Evolutionary conservation across 2,888 invertebrate genomes (phyloP).

Genomic region (Drosophila borealis): DNA sequence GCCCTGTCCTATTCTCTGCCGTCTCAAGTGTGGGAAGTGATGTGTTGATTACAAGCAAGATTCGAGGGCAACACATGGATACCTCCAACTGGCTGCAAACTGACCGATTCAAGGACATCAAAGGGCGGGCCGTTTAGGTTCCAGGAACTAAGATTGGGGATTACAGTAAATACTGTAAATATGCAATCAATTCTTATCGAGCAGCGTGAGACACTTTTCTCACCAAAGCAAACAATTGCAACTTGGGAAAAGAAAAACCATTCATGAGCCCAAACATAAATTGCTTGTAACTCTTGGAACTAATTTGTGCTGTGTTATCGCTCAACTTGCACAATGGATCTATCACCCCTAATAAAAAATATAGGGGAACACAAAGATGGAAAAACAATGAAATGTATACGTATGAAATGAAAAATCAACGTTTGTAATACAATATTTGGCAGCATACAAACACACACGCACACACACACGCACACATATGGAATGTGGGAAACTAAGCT

Average conservation of each 20-base stretch:
- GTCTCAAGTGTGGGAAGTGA: conserved; percentile 73
- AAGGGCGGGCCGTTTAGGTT: conserved; percentile 41
- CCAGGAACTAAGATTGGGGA: conserved; percentile 32
- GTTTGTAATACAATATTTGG: conserved; percentile 24
- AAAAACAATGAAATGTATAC: conserved; percentile 8
- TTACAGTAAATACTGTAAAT: conserved; percentile 66
- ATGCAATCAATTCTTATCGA: conserved; percentile 79
- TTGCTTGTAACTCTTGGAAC: conserved; percentile 26
- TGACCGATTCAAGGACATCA: conserved; percentile 52
- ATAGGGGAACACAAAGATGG: conserved; percentile 13
- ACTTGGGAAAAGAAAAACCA: conserved; percentile 22
- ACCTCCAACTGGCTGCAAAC: conserved; percentile 3
- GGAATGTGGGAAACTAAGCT: conserved; percentile 38
- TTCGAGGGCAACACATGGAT: conserved; percentile 17
- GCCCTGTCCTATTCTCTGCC: neutral
- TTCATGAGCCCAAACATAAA: conserved; percentile 24
- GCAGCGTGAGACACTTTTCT: conserved; percentile 60
- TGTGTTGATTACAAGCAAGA: conserved; percentile 77
- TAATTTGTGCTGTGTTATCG: conserved; percentile 46
- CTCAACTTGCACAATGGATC: conserved; percentile 45
- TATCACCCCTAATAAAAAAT: conserved; percentile 49
- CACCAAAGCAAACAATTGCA: conserved; percentile 41
- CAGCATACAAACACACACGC: neutral
- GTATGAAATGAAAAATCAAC: conserved; percentile 3
- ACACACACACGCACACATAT: neutral